Base-by-base conservation (phyloP, 2,113 vertebrate species). In the Globicephala melas region DNA sequence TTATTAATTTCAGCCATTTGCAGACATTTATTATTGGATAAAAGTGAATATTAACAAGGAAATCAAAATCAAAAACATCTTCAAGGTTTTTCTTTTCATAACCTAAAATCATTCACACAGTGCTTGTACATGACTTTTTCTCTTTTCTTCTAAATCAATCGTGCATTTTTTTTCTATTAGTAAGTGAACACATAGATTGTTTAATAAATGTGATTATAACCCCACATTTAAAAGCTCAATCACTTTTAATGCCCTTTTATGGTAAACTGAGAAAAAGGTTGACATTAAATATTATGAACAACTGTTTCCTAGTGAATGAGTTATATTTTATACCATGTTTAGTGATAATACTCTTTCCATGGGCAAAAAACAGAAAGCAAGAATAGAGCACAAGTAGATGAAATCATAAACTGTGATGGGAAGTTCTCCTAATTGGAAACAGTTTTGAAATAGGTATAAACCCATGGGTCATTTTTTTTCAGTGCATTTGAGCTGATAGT, bases 61-160 rank as follows among this genome's bases (percentile, higher is more conserved):
- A 97, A 97, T 84, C 44, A 96, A 97, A 70, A 33, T 91, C 71
- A 93, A 87, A 91, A 80, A 84, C 8, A 95, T 95, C 97, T 97
- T 73, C 96, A 96, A 95, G 85, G 38, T 96, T 98, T 98, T 96
- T 47, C 94, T 97, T 98, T 97, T 96, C 41, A 62, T 96, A 94
- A 96, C 55, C 63, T 95, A 97, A 97, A 97, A 94, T 97, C 92
- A 98, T 97, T 97, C 97, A 79, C 91, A 93, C 47, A 90, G 89
- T 96, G 70, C 92, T 96, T 98, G 84, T 97, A 96, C 91, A 96
- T 96, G 93, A 97, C 88, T 98, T 98, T 98, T 98, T 98, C 96
- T 98, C 96, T 92, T 98, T 98, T 98, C 85, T 96, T 98, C 62
- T 97, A 97, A 98, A 97, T 98, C 1, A 9, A 97, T 92, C 96